phyloP scores from a whole-genome alignment of 2,113 vertebrate species.

The Mustela nigripes region DNA sequence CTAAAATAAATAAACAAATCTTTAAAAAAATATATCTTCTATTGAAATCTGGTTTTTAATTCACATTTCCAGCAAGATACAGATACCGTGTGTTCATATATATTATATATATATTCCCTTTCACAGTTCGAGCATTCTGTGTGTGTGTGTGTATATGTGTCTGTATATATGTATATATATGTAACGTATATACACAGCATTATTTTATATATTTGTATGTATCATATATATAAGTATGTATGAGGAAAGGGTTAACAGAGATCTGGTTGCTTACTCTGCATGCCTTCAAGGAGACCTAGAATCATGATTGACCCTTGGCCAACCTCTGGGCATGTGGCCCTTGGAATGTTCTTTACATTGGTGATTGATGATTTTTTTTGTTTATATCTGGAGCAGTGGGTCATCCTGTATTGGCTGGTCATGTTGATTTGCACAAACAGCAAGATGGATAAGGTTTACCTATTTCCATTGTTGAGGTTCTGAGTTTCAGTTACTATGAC shows the following conservation, averaged over 20 bases:
- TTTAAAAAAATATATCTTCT: not conserved
- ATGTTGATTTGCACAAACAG: not conserved
- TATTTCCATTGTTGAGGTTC: not conserved
- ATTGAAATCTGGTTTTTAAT: not conserved
- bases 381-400: not conserved
- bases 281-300: not conserved
- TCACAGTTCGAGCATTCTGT: not conserved
- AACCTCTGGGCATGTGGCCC: not conserved
- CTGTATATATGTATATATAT: no score
- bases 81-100: not conserved
- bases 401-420: not conserved
- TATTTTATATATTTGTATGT: not conserved
- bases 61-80: not conserved
- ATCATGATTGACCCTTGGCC: not conserved
- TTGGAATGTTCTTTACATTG: not conserved
- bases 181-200: not conserved
- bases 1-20: not conserved
- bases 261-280: not conserved
- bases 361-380: not conserved
- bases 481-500: not conserved
- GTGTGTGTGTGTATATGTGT: not conserved
- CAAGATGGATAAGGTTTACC: not conserved
- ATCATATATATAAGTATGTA: not conserved
- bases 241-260: not conserved
- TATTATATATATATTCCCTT: not conserved